Conservation (phyloP, 2,113 vertebrate genomes). For the Rana temporaria region DNA sequence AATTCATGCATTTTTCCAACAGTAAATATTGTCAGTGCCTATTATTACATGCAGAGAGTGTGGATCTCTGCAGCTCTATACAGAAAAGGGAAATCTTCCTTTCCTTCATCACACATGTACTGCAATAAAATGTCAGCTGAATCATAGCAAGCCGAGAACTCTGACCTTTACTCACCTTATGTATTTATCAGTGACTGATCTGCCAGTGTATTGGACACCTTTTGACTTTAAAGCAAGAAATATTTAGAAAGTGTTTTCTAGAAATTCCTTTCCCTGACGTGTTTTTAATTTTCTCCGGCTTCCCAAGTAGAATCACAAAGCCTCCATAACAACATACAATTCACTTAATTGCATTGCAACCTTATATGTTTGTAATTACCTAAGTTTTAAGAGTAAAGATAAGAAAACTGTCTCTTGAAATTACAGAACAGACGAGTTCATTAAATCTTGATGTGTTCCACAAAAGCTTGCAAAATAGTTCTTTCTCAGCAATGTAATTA, state of each 20-base stretch:
- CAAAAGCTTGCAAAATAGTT: conserved; percentile 31
- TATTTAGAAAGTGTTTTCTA: background rate
- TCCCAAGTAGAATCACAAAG: conserved; percentile 32
- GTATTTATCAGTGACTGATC: too few species aligned
- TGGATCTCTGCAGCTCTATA: too few species aligned
- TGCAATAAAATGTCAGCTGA: too few species aligned
- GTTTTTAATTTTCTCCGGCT: conserved; percentile 4
- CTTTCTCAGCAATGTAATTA: conserved; percentile 49
- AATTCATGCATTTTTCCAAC: too few species aligned
- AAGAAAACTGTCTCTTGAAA: conserved; percentile 41
- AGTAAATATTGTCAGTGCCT: too few species aligned
- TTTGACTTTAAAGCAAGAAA: too few species aligned
- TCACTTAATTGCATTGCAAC: conserved; percentile 43
- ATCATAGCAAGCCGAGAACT: too few species aligned
- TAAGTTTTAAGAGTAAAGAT: conserved; percentile 3
- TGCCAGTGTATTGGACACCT: too few species aligned
- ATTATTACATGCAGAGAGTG: too few species aligned
- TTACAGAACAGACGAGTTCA: conserved; percentile 26
- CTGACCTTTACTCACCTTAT: too few species aligned
- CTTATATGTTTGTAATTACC: conserved; percentile 38
- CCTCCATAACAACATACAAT: conserved; percentile 22
- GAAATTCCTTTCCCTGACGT: background rate
- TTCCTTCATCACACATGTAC: too few species aligned
- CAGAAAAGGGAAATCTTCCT: too few species aligned
- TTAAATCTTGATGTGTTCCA: conserved; percentile 37